Percentiles rank a stretch among this genome's conserved stretches.
Conservation (phyloP, 2,888 invertebrate species). For the Lycophotia porphyrea region DNA sequence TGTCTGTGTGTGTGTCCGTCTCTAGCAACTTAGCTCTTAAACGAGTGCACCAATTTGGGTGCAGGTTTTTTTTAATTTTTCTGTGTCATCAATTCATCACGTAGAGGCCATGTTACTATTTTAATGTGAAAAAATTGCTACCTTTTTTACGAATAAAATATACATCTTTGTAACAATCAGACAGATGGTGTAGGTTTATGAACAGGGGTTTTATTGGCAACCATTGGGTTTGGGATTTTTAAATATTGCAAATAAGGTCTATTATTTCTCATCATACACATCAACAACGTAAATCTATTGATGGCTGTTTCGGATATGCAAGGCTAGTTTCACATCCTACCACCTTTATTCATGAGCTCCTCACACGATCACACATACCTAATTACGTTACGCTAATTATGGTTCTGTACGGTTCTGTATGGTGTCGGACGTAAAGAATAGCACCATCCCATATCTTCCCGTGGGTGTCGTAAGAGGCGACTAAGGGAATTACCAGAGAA, state of each 20-base stretch:
- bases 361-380: slow-evolving; percentile 18
- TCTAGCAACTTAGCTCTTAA: too few species aligned
- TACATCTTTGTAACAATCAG: neutral
- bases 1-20: too few species aligned
- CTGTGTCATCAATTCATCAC: neutral
- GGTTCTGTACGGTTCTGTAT: too few species aligned
- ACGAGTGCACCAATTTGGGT: too few species aligned
- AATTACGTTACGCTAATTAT: slow-evolving; percentile 1
- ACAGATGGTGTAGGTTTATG: neutral
- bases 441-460: too few species aligned
- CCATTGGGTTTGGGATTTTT: neutral
- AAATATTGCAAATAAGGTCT: neutral
- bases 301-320: neutral
- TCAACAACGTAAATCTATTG: neutral
- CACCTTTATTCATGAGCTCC: slow-evolving; percentile 27
- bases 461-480: too few species aligned
- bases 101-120: neutral
- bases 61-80: too few species aligned
- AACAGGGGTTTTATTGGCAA: neutral
- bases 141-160: neutral
- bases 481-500: too few species aligned
- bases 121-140: neutral
- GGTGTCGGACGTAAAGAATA: too few species aligned
- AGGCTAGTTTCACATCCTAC: slow-evolving; percentile 6
- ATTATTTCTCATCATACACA: neutral